A percentile compares a stretch with the other conserved stretches of the same genome.
These are phyloP conservation scores for Dissostichus mawsoni DNA, from an alignment of 2,113 vertebrate genomes.

Conservation along the genomic window DNA sequence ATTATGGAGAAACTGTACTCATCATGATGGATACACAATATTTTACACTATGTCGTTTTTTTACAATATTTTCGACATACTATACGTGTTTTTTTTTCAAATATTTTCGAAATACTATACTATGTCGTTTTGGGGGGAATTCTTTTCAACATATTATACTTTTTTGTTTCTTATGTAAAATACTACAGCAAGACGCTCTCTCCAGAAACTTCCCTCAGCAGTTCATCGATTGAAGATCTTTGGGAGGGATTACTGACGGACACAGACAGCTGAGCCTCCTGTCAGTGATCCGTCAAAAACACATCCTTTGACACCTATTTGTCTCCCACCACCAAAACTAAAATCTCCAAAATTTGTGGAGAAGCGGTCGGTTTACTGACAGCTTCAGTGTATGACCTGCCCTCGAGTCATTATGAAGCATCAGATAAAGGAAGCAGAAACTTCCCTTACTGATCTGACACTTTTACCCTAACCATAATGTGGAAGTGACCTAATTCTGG, in stretches of 20 bases:
- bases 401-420: background rate
- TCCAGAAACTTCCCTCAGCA: constrained; percentile 16
- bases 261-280: constrained; percentile 24
- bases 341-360: no score
- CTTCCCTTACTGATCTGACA: constrained; percentile 39
- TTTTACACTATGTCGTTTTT: no score
- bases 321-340: no score
- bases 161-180: no score
- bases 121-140: no score
- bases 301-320: constrained; percentile 1
- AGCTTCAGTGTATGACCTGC: background rate
- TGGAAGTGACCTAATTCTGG: background rate
- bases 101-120: no score
- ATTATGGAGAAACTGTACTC: background rate
- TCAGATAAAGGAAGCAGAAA: constrained; percentile 28
- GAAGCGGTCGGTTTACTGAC: no score
- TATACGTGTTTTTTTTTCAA: no score
- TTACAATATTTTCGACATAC: no score
- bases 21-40: no score
- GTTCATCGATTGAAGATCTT: constrained; percentile 1
- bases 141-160: no score
- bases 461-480: constrained; percentile 1
- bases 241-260: constrained; percentile 18
- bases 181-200: background rate
- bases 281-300: constrained; percentile 31